Conservation (phyloP, 2,113 vertebrate species). For the Ia io region DNA sequence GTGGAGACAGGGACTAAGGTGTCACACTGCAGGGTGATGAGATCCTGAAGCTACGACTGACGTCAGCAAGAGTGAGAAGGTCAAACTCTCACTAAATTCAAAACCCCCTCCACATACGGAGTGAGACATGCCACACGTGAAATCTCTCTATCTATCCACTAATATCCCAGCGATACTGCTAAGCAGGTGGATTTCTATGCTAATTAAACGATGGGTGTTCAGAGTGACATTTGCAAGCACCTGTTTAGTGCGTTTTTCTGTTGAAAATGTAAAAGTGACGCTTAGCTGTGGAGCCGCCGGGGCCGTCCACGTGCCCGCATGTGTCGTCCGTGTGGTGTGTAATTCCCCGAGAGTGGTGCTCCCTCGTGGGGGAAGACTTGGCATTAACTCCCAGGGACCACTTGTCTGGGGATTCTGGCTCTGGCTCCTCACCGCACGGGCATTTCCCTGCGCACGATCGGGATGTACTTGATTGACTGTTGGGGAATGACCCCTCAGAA, state of each 20-base stretch:
- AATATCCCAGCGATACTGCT: slow-evolving; percentile 35
- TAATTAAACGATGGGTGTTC: slow-evolving; percentile 63
- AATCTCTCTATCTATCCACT: not conserved
- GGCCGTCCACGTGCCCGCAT: not conserved
- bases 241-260: slow-evolving; percentile 61
- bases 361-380: not conserved
- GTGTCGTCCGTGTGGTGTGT: slow-evolving; percentile 7
- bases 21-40: not conserved
- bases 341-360: slow-evolving; percentile 36
- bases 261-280: slow-evolving; percentile 68
- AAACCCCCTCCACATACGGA: not conserved
- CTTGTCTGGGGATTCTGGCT: not conserved
- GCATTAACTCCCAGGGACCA: not conserved
- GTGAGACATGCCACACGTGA: not conserved
- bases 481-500: slow-evolving; percentile 21
- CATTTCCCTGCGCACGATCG: not conserved
- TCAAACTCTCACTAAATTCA: not conserved
- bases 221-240: slow-evolving; percentile 64
- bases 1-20: too few species aligned
- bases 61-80: too few species aligned
- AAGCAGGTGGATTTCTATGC: slow-evolving; percentile 62
- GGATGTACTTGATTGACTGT: not conserved
- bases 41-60: not conserved
- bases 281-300: slow-evolving; percentile 17
- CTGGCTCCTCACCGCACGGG: not conserved